These are phyloP conservation scores for Sander vitreus DNA, from an alignment of 2,113 vertebrate genomes.

Conservation along the genomic window DNA sequence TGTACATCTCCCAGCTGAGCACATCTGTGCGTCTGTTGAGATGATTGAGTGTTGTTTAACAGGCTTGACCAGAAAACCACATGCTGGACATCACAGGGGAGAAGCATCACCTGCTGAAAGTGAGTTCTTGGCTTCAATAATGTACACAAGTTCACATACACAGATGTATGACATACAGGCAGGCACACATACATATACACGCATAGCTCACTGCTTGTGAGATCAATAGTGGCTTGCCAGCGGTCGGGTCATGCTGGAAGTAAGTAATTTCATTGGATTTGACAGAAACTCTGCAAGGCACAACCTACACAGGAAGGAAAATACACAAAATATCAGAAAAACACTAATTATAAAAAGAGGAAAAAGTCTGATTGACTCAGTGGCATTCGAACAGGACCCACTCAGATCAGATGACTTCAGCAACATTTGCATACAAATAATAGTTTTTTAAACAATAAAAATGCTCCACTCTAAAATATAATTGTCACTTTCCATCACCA, in stretches of 20 bases:
- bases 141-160: constrained; percentile 52
- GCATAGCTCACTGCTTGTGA: constrained; percentile 33
- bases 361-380: constrained; percentile 25
- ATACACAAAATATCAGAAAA: constrained; percentile 22
- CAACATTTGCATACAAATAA: constrained; percentile 3
- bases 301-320: constrained; percentile 48
- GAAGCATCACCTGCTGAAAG: constrained; percentile 75
- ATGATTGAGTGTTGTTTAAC: constrained; percentile 72
- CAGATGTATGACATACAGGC: constrained; percentile 40
- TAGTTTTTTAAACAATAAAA: constrained; percentile 18
- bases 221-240: constrained; percentile 49
- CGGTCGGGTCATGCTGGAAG: constrained; percentile 49
- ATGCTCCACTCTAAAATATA: background rate
- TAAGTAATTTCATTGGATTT: constrained; percentile 56
- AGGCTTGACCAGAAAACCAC: constrained; percentile 77
- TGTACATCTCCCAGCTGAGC: constrained; percentile 57
- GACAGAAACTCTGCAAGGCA: constrained; percentile 50
- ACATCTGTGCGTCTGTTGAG: constrained; percentile 73
- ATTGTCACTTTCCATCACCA: constrained; percentile 25
- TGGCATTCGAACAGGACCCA: constrained; percentile 1
- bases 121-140: constrained; percentile 42
- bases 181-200: constrained; percentile 13
- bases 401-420: constrained; percentile 12
- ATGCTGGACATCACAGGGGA: constrained; percentile 75
- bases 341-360: constrained; percentile 33